These are phyloP conservation scores for Momotus momota DNA, from an alignment of 2,797 vertebrate genomes.

Conservation along the genomic window DNA sequence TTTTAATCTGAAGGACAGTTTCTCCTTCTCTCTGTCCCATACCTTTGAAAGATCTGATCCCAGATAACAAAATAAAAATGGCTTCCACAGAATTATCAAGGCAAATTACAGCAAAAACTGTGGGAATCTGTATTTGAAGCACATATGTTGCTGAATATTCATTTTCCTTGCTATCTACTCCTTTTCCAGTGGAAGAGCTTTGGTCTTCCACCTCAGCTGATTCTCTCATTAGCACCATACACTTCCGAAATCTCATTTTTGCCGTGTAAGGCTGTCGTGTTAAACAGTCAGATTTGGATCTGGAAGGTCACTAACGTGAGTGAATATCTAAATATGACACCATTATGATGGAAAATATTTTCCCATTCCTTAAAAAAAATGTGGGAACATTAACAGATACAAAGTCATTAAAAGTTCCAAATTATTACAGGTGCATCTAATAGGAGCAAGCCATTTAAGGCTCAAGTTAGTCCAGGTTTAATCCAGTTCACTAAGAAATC, in stretches of 20 bases:
- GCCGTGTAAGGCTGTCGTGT: background rate
- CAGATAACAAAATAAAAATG: background rate
- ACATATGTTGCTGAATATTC: background rate
- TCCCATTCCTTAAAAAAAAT: background rate
- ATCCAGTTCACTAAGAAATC: background rate
- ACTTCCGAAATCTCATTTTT: background rate
- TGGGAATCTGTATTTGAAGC: background rate
- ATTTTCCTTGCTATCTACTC: background rate
- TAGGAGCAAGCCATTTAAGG: background rate
- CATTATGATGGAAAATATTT: background rate
- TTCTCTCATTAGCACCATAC: background rate
- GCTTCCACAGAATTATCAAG: background rate
- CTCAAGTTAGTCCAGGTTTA: background rate
- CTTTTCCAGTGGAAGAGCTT: background rate
- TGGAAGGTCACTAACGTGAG: background rate
- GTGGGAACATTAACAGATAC: background rate
- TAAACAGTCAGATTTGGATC: background rate
- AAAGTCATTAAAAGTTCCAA: background rate
- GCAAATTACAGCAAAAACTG: background rate
- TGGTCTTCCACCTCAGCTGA: background rate
- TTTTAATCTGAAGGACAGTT: background rate
- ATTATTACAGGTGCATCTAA: background rate
- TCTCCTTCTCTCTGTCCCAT: background rate
- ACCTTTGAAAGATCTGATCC: background rate
- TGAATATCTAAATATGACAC: background rate